A percentile compares a stretch with the other conserved stretches of the same genome.
These are phyloP conservation scores for Drosophila navojoa DNA, from an alignment of 1,140 invertebrate species.

Conservation along the genomic window DNA sequence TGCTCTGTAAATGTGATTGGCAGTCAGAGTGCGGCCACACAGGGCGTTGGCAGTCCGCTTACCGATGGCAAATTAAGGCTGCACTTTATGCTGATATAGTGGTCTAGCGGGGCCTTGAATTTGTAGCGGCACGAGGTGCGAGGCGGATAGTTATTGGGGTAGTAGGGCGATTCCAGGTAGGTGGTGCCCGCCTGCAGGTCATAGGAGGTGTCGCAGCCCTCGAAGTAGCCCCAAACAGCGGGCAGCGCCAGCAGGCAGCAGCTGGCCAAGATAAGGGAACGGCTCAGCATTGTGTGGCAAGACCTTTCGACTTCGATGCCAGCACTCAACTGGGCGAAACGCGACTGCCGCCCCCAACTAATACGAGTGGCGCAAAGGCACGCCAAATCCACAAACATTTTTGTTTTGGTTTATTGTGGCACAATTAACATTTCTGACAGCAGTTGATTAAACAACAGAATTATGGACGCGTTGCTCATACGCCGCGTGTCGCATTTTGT, in stretches of 20 bases:
- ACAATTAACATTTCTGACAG: slow-evolving; percentile 28
- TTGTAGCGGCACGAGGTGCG: slow-evolving; percentile 77
- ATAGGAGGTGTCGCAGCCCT: slow-evolving; percentile 65
- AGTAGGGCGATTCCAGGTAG: slow-evolving; percentile 73
- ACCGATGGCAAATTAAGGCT: slow-evolving; percentile 62
- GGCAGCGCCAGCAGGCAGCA: slow-evolving; percentile 34
- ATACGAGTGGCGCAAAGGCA: slow-evolving; percentile 42
- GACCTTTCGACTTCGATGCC: slow-evolving; percentile 47
- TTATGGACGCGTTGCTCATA: slow-evolving; percentile 51
- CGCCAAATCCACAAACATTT: slow-evolving; percentile 29
- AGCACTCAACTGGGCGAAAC: slow-evolving; percentile 51
- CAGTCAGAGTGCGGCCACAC: not conserved
- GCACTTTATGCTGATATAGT: slow-evolving; percentile 67
- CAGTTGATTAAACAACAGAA: slow-evolving; percentile 61
- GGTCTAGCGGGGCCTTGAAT: slow-evolving; percentile 65
- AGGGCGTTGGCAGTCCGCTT: not conserved
- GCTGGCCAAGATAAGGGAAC: slow-evolving; percentile 35
- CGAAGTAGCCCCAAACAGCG: slow-evolving; percentile 53
- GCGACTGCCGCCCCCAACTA: slow-evolving; percentile 46
- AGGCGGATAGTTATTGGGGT: slow-evolving; percentile 67
- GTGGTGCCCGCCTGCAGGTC: slow-evolving; percentile 41
- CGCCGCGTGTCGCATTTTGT: slow-evolving; percentile 25
- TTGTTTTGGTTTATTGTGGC: slow-evolving; percentile 33
- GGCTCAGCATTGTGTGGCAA: slow-evolving; percentile 43
- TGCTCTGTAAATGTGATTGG: slow-evolving; percentile 24